Conservation (phyloP, 2,113 vertebrate species). For the Silurus asotus region DNA sequence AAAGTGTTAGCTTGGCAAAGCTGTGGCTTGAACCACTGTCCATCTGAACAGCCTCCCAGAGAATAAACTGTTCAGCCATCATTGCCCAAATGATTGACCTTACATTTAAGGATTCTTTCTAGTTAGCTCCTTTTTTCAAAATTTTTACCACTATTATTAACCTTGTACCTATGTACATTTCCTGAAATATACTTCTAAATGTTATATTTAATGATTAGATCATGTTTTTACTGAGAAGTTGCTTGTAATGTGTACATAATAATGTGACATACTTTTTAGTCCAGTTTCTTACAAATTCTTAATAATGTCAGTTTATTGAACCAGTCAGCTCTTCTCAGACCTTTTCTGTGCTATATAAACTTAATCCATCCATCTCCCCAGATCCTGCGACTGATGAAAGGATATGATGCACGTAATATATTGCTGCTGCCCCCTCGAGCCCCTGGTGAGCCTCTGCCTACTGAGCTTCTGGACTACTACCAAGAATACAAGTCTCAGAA, state of each 20-base stretch:
- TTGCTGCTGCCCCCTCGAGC: slow-evolving; percentile 81
- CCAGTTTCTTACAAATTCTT: neutral
- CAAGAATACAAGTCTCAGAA: slow-evolving; percentile 64
- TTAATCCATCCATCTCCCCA: slow-evolving; percentile 54
- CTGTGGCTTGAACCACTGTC: too few species aligned
- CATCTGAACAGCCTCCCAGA: too few species aligned
- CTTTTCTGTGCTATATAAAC: slow-evolving; percentile 1
- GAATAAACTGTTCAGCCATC: too few species aligned
- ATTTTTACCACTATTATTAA: too few species aligned
- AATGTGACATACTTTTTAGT: neutral
- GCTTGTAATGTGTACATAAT: neutral
- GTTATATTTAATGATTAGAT: neutral
- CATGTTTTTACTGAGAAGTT: neutral
- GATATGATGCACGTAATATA: slow-evolving; percentile 71
- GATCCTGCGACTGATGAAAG: slow-evolving; percentile 77
- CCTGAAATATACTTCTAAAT: neutral
- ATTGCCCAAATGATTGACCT: too few species aligned
- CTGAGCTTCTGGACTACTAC: slow-evolving; percentile 79
- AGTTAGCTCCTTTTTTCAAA: too few species aligned
- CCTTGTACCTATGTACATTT: neutral
- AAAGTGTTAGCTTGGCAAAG: too few species aligned
- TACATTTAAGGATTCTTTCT: too few species aligned
- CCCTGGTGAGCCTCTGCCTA: slow-evolving; percentile 78
- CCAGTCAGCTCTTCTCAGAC: neutral
- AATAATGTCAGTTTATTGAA: slow-evolving; percentile 12